Percentiles rank a stretch among this genome's conserved stretches.
phyloP scores from a whole-genome alignment of 2,113 vertebrate genomes.

The Neodon shergylaensis region DNA sequence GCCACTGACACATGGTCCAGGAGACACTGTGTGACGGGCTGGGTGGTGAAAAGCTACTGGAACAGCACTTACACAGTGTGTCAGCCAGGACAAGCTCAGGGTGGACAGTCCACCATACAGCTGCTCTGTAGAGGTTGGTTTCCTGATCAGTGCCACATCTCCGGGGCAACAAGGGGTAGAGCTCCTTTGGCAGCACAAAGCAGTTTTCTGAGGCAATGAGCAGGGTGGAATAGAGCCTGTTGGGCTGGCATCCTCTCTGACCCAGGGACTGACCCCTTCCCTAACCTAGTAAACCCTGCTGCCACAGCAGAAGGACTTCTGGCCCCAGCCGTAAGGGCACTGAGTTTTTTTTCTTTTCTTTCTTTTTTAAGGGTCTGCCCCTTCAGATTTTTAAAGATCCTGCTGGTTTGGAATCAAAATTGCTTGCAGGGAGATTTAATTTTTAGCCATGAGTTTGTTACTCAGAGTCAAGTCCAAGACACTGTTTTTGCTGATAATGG shows the following conservation, averaged over 20 bases:
- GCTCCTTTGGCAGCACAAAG: constrained; percentile 75
- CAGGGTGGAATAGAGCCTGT: constrained; percentile 78
- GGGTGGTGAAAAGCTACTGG: constrained; percentile 85
- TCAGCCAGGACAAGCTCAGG: constrained; percentile 82
- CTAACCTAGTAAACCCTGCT: not conserved
- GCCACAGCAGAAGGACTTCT: not conserved
- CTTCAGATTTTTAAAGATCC: not conserved
- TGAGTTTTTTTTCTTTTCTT: not conserved
- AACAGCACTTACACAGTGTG: constrained; percentile 85
- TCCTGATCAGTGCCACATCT: constrained; percentile 76
- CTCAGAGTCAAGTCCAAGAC: not conserved
- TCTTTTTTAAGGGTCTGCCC: not conserved
- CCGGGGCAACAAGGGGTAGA: constrained; percentile 76
- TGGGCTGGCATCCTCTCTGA: constrained; percentile 78
- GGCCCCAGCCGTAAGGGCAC: not conserved
- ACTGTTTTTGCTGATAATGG: not conserved
- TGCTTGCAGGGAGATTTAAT: constrained; percentile 11
- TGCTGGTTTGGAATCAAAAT: constrained; percentile 10
- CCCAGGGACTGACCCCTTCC: not conserved
- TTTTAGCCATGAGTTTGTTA: constrained; percentile 25
- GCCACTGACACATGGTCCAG: constrained; percentile 85
- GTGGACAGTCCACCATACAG: constrained; percentile 58
- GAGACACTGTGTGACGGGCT: constrained; percentile 86
- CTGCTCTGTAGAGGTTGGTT: constrained; percentile 17
- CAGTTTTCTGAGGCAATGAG: constrained; percentile 82